Evolutionary conservation across 2,797 vertebrate species (phyloP), one percentile per base, ranked within the genome.

Genomic region (Xyrichtys novacula): DNA sequence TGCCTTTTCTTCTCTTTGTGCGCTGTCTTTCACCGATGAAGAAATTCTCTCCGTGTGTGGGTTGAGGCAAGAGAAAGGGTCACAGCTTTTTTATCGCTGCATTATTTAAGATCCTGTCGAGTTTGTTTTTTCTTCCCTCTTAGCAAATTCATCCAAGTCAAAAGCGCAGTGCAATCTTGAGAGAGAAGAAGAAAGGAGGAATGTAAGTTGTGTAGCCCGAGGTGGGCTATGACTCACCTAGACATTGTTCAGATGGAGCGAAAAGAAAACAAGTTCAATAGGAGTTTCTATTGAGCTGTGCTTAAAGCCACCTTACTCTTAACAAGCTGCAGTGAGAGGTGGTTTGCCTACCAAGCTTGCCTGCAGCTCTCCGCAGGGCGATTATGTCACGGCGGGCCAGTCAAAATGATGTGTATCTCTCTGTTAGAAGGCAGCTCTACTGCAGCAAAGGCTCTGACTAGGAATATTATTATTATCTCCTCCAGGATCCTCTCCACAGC

Each of bases 381-480:
- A 89, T 90, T 91, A 91, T 91, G 91, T 91, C 91, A 92, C 60
- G 83, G 84, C 76, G 76, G 88, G 88, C 90, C 86, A 88, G 89
- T 88, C 90, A 80, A 87, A 88, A 85, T 89, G 87, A 89, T 90
- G 87, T 89, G 85, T 91, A 89, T 89, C 88, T 91, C 85, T 88
- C 88, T 88, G 78, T 91, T 90, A 85, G 84, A 86, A 87, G 83
- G 82, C 80, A 72, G 78, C 80, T 81, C 82, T 44, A 76, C 90
- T 91, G 88, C 86, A 87, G 85, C 84, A 90, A 65, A 77, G 72
- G 69, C 81, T 88, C 83, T 78, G 82, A 87, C 88, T 76, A 86
- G 90, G 85, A 93, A 90, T 91, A 91, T 92, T 91, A 90, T 91
- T 91, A 92, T 91, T 88, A 93, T 91, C 89, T 90, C 85, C 82